These are phyloP conservation scores for Napeogenes inachia DNA, from an alignment of 2,888 invertebrate species.

Conservation along the genomic window DNA sequence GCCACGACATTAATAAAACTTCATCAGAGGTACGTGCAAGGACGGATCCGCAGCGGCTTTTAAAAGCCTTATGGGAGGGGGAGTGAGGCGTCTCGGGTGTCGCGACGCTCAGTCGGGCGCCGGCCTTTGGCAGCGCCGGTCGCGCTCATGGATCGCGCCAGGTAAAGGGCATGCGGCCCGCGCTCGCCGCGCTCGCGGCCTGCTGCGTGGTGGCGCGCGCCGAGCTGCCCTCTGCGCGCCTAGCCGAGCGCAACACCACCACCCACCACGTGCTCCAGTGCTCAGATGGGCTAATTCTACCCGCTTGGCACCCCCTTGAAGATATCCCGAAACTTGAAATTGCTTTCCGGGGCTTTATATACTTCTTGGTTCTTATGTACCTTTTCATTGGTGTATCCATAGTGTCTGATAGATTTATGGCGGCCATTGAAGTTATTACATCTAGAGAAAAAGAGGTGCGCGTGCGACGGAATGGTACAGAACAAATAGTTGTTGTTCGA, in stretches of 20 bases:
- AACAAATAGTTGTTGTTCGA: slow-evolving; percentile 93
- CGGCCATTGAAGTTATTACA: slow-evolving; percentile 99
- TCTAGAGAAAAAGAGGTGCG: slow-evolving; percentile 97
- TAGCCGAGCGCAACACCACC: slow-evolving; percentile 60
- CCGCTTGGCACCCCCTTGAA: slow-evolving; percentile 91
- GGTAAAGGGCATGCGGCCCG: slow-evolving; percentile 72
- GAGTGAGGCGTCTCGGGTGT: slow-evolving; percentile 36
- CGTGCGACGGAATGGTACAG: slow-evolving; percentile 92
- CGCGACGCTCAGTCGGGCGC: slow-evolving; percentile 69
- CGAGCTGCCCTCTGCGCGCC: slow-evolving; percentile 59
- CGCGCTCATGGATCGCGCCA: slow-evolving; percentile 56
- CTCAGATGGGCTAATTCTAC: slow-evolving; percentile 90
- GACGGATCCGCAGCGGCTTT: slow-evolving; percentile 32
- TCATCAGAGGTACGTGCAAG: slow-evolving; percentile 43
- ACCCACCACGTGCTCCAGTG: slow-evolving; percentile 77
- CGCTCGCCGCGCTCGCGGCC: slow-evolving; percentile 71
- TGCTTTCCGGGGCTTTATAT: slow-evolving; percentile 90
- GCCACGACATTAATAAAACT: slow-evolving; percentile 61
- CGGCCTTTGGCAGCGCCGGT: slow-evolving; percentile 71
- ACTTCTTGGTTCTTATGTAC: slow-evolving; percentile 92
- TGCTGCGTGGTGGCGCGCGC: slow-evolving; percentile 68
- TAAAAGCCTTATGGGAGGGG: slow-evolving; percentile 34
- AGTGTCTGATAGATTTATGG: slow-evolving; percentile 99
- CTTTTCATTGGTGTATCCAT: slow-evolving; percentile 99
- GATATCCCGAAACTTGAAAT: slow-evolving; percentile 86